These are phyloP conservation scores for Argopecten irradians DNA, from an alignment of 1,140 invertebrate species.

Conservation along the genomic window DNA sequence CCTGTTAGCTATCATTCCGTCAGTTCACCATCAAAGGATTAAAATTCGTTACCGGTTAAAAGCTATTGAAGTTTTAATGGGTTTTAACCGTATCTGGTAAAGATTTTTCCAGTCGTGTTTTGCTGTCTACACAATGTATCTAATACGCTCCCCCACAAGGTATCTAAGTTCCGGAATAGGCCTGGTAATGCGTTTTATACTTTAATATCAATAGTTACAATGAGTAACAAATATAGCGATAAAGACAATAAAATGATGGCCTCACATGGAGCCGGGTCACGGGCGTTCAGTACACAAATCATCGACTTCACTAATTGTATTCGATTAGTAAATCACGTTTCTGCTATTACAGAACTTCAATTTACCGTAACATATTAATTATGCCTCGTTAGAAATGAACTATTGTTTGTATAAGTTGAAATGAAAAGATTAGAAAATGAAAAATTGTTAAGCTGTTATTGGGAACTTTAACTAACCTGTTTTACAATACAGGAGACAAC, in stretches of 20 bases:
- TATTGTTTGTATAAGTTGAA: not conserved
- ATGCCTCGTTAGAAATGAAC: not conserved
- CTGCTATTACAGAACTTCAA: not conserved
- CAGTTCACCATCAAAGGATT: not conserved
- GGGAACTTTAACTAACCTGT: too few relatives aligned
- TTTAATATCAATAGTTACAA: not conserved
- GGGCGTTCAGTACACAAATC: not conserved
- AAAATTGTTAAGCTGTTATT: too few relatives aligned
- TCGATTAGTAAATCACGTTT: not conserved
- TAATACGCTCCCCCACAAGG: not conserved
- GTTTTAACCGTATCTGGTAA: not conserved
- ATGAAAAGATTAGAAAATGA: not conserved
- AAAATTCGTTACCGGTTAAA: constrained; percentile 6
- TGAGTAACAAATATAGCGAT: not conserved
- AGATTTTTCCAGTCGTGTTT: not conserved
- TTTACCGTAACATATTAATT: not conserved
- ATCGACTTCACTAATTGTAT: not conserved
- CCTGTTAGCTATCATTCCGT: not conserved
- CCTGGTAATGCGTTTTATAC: not conserved
- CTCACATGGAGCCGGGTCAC: not conserved
- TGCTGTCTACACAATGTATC: not conserved
- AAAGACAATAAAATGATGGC: not conserved
- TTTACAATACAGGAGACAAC: not conserved
- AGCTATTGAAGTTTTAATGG: constrained; percentile 16
- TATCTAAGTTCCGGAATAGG: not conserved